A percentile compares a stretch with the other conserved stretches of the same genome.
Conservation (phyloP, 2,888 invertebrate species). For the Hanleya hanleyi region DNA sequence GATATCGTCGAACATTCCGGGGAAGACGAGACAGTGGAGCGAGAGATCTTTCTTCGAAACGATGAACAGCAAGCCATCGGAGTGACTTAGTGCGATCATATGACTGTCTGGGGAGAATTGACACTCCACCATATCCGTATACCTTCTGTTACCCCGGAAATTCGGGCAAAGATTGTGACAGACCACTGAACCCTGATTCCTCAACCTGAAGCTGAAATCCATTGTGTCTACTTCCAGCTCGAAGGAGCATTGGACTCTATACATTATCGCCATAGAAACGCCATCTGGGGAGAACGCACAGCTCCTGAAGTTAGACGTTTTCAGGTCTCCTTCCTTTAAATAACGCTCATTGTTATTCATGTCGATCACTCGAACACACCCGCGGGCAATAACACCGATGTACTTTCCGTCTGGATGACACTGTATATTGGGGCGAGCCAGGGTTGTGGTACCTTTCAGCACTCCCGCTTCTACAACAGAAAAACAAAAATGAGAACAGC, state of each 20-base stretch:
- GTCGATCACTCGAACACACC: slow-evolving; percentile 41
- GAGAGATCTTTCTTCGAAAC: slow-evolving; percentile 31
- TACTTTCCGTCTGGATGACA: slow-evolving; percentile 54
- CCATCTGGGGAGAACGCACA: slow-evolving; percentile 61
- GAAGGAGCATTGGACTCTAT: slow-evolving; percentile 37
- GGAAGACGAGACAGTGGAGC: slow-evolving; percentile 43
- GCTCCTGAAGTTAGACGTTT: slow-evolving; percentile 43
- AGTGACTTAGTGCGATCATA: slow-evolving; percentile 50
- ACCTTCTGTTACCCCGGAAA: slow-evolving; percentile 31
- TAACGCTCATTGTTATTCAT: slow-evolving; percentile 36
- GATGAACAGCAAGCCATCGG: slow-evolving; percentile 42
- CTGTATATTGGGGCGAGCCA: slow-evolving; percentile 50
- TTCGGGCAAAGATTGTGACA: slow-evolving; percentile 41
- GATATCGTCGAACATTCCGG: slow-evolving; percentile 42
- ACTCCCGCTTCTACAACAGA: slow-evolving; percentile 46
- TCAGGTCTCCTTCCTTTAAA: slow-evolving; percentile 40
- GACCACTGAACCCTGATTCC: slow-evolving; percentile 9
- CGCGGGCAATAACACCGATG: slow-evolving; percentile 46
- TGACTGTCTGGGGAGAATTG: slow-evolving; percentile 60
- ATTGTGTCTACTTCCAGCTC: slow-evolving; percentile 27
- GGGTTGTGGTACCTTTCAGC: slow-evolving; percentile 42
- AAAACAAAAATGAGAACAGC: no score
- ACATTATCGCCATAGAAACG: slow-evolving; percentile 46
- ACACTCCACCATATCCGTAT: slow-evolving; percentile 52
- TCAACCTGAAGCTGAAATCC: neutral